These are phyloP conservation scores for Orchestia grillus DNA, from an alignment of 1,140 invertebrate species.

Conservation along the genomic window DNA sequence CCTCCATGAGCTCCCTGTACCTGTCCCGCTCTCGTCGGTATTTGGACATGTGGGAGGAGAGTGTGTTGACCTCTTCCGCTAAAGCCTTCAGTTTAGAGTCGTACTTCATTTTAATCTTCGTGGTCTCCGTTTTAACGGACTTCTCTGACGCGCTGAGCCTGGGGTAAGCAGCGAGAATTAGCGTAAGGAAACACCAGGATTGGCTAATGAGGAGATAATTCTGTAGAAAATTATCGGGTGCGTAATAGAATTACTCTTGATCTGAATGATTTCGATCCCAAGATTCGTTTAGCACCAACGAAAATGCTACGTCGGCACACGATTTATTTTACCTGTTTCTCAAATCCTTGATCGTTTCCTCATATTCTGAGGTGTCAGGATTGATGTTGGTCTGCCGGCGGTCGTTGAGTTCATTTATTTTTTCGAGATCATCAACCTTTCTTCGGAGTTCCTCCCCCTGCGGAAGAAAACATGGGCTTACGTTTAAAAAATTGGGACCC, in stretches of 20 bases:
- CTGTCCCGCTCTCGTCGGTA: slow-evolving; percentile 91
- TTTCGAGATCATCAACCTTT: slow-evolving; percentile 88
- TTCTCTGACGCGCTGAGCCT: slow-evolving; percentile 79
- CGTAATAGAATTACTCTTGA: not conserved
- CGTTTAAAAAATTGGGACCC: not conserved
- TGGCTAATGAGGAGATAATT: not conserved
- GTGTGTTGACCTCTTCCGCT: slow-evolving; percentile 85
- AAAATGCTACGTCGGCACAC: not conserved
- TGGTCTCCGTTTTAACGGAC: slow-evolving; percentile 84
- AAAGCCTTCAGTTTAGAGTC: slow-evolving; percentile 88
- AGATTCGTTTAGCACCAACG: not conserved
- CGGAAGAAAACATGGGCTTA: slow-evolving; percentile 61
- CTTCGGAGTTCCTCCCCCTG: slow-evolving; percentile 85
- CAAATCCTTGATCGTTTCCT: slow-evolving; percentile 81
- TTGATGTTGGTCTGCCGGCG: slow-evolving; percentile 75
- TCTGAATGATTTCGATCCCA: not conserved
- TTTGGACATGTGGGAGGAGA: slow-evolving; percentile 83
- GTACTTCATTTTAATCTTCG: slow-evolving; percentile 88
- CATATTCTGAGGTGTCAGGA: slow-evolving; percentile 80
- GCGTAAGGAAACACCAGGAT: not conserved
- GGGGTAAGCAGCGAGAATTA: not conserved
- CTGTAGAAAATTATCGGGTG: not conserved
- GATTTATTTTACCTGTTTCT: slow-evolving; percentile 75
- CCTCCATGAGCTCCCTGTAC: slow-evolving; percentile 91
- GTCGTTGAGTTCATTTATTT: slow-evolving; percentile 80